A percentile compares a stretch with the other conserved stretches of the same genome.
phyloP scores from a whole-genome alignment of 2,113 vertebrate genomes.

The Coturnix japonica region DNA sequence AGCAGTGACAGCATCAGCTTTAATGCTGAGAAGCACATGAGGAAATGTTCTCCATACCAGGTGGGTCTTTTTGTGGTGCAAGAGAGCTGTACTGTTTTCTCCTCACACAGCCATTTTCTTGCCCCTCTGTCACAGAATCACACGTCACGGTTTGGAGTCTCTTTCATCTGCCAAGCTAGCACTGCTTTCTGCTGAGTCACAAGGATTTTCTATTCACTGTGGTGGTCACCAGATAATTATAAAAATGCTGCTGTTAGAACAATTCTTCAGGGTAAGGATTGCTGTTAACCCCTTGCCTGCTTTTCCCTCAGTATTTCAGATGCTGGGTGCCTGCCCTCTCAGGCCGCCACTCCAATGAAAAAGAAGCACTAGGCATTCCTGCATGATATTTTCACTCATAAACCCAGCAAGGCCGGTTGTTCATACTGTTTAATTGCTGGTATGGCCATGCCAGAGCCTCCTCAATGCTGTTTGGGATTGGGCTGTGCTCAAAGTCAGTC shows the following conservation, averaged over 20 bases:
- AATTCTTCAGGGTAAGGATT: not conserved
- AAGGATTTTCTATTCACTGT: not conserved
- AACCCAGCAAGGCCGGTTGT: not conserved
- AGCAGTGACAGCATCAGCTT: not conserved
- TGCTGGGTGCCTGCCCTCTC: not conserved
- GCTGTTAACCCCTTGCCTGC: not conserved
- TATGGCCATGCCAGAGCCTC: accelerated
- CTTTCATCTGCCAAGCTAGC: not conserved
- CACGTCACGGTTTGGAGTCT: not conserved
- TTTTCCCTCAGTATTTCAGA: not conserved
- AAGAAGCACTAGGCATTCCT: accelerated
- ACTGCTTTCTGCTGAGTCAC: not conserved
- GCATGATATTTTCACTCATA: not conserved
- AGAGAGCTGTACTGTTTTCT: not conserved
- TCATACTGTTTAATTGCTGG: not conserved
- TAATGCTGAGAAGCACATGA: not conserved
- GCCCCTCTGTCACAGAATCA: not conserved
- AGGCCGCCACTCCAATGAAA: not conserved
- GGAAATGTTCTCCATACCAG: not conserved
- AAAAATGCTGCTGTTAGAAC: not conserved
- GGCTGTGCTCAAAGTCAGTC: not conserved
- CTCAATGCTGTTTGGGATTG: accelerated
- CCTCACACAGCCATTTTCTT: not conserved
- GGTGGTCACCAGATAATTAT: not conserved
- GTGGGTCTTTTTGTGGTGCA: accelerated